These are phyloP conservation scores for Nestor notabilis DNA, from an alignment of 2,113 vertebrate species.

Conservation along the genomic window DNA sequence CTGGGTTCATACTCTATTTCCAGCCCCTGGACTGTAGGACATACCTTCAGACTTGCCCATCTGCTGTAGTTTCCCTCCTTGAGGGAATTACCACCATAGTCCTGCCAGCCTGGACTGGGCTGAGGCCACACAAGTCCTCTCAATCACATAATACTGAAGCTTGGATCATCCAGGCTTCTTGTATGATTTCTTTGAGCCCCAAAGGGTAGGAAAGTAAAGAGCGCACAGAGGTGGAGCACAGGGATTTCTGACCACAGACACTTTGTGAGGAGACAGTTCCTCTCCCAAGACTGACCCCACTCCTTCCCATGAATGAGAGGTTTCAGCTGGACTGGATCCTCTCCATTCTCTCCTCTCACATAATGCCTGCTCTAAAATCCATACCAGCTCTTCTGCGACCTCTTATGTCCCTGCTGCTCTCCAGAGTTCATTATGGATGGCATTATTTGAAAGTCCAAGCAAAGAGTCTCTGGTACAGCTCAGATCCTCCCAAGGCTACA, in stretches of 20 bases:
- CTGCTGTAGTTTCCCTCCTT: background rate
- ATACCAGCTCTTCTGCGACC: background rate
- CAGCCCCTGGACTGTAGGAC: background rate
- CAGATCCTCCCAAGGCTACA: background rate
- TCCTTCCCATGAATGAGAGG: background rate
- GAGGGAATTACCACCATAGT: background rate
- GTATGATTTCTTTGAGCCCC: background rate
- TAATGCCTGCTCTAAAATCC: background rate
- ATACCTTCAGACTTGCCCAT: background rate
- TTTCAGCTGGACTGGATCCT: background rate
- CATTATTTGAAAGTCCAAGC: background rate
- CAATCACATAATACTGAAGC: background rate
- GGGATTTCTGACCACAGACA: background rate
- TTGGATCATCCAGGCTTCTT: background rate
- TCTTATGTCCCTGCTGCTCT: background rate
- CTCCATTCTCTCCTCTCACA: background rate
- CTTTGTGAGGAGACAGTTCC: background rate
- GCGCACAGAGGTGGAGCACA: background rate
- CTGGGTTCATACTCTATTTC: background rate
- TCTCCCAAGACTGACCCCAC: background rate
- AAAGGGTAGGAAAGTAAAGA: background rate
- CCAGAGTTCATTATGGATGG: background rate
- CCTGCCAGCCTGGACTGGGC: background rate
- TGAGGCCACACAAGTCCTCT: background rate
- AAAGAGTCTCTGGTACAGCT: background rate